A percentile compares a stretch with the other conserved stretches of the same genome.
phyloP scores from a whole-genome alignment of 2,888 invertebrate species.

The Sialis fuliginosa region DNA sequence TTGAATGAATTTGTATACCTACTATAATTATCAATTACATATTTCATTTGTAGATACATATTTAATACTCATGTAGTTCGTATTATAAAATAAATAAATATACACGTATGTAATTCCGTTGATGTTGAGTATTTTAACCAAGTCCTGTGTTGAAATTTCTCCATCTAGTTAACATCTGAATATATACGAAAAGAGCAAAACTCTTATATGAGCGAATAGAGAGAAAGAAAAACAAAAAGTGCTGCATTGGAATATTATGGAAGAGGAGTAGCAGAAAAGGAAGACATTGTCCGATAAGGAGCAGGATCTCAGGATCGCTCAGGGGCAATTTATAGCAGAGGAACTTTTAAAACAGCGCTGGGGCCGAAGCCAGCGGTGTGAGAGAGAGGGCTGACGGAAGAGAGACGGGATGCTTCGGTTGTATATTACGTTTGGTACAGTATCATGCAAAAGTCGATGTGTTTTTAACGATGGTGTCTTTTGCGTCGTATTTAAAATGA shows the following conservation, averaged over 20 bases:
- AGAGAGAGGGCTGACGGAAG: neutral
- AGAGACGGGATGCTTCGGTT: neutral
- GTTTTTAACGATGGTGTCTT: no score
- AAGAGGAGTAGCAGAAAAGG: slow-evolving; percentile 13
- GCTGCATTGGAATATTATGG: slow-evolving; percentile 1
- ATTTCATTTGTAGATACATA: no score
- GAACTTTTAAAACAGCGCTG: slow-evolving; percentile 29
- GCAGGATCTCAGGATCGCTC: slow-evolving; percentile 28
- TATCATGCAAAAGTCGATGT: slow-evolving; percentile 8
- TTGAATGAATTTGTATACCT: no score
- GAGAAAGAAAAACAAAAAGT: slow-evolving; percentile 3
- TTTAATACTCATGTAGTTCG: no score
- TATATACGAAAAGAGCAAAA: slow-evolving; percentile 1
- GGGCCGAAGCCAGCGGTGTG: slow-evolving; percentile 15
- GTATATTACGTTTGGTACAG: slow-evolving; percentile 25
- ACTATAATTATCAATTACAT: no score
- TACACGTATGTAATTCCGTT: no score
- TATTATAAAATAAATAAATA: no score
- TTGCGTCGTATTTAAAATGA: no score
- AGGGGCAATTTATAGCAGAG: slow-evolving; percentile 29
- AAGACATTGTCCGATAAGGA: slow-evolving; percentile 21
- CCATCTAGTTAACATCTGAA: no score
- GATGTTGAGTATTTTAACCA: no score
- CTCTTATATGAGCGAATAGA: neutral
- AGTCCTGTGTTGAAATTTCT: no score